Base-by-base conservation (phyloP, 2,797 vertebrate species). In the Bovichtus diacanthus region DNA sequence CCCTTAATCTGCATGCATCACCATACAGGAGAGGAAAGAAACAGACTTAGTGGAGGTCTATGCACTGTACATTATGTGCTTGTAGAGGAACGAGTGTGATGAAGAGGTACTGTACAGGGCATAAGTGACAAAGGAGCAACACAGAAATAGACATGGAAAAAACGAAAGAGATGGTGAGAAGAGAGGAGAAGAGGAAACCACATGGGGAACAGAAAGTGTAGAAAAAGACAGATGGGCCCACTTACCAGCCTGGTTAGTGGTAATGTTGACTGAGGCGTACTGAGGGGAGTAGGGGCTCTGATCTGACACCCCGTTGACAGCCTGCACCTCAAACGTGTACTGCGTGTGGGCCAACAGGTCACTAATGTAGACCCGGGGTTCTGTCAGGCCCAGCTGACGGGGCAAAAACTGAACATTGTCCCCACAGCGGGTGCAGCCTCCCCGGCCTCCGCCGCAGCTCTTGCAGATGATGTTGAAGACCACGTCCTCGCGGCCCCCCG, bases 391-490 rank as follows among this genome's bases (percentile, higher is more conserved):
- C 90, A 99, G 95, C 94, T 99, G 98, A 43, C 97, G 97, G 0
- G 98, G 98, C 0, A 96, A 53, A 0, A 99, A 99, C 93, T 99
- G 98, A 43, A 99, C 98, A 0, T 98, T 98, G 95, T 99, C 97
- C 19, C 98, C 98, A 0, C 98, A 99, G 88, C 98, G 97, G 0
- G 96, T 98, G 92, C 98, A 99, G 2, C 96, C 96, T 3, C 94
- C 93, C 0, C 97, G 94, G 0, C 97, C 97, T 0, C 97, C 96
- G 1, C 97, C 97, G 0, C 98, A 99, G 93, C 97, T 99, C 92
- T 99, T 99, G 87, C 98, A 99, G 94, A 99, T 98, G 93, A 99
- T 96, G 90, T 99, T 99, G 92, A 97, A 99, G 44, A 98, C 97
- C 0, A 99, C 95, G 4, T 99, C 98, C 84, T 98, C 97, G 0